Evolutionary conservation across 2,888 invertebrate genomes (phyloP).

Genomic region (Tenthredo notha): DNA sequence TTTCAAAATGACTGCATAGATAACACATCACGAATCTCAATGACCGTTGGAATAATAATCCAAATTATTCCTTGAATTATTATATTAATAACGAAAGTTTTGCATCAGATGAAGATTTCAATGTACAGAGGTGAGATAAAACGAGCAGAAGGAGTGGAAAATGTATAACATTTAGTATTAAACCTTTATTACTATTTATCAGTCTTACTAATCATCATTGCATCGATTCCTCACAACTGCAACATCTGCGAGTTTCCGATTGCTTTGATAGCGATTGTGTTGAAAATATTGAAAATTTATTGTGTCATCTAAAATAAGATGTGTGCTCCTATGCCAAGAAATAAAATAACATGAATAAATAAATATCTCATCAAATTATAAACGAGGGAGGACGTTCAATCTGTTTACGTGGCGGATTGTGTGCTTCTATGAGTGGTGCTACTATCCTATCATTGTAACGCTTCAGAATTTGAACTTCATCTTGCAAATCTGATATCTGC

Average conservation of each 20-base stretch:
- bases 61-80: not conserved
- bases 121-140: constrained; percentile 1
- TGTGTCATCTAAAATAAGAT: not conserved
- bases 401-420: not conserved
- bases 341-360: not conserved
- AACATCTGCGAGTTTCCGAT: not conserved
- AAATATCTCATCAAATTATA: constrained; percentile 22
- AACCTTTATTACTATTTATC: constrained; percentile 42
- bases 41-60: not conserved
- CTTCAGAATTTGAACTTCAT: constrained; percentile 79
- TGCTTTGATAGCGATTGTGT: not conserved
- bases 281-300: constrained; percentile 7
- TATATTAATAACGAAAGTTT: not conserved
- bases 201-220: constrained; percentile 26
- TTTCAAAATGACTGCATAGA: constrained; percentile 9
- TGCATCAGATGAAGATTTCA: constrained; percentile 20
- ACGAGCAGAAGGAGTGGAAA: not conserved
- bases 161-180: constrained; percentile 28
- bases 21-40: not conserved
- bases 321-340: not conserved
- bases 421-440: constrained; percentile 44
- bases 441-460: constrained; percentile 68
- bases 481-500: constrained; percentile 82
- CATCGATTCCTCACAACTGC: constrained; percentile 6
- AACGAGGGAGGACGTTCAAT: constrained; percentile 22